These are phyloP conservation scores for Anadara kagoshimensis DNA, from an alignment of 1,140 invertebrate genomes.

Conservation along the genomic window DNA sequence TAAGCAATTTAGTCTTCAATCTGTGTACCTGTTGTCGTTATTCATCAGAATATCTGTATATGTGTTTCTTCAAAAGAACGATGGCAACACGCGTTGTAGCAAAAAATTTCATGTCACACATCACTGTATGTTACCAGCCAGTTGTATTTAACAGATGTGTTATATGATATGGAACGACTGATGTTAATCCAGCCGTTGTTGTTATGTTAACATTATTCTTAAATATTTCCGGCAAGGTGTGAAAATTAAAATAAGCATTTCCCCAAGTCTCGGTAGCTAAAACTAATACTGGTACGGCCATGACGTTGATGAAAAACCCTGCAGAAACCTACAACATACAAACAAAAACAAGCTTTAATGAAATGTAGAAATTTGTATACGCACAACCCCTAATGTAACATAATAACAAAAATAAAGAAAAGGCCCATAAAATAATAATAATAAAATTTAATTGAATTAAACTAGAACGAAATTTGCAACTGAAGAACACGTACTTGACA, in stretches of 20 bases:
- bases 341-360: neutral
- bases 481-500: neutral
- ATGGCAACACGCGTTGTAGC: no score
- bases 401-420: neutral
- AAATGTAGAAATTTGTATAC: neutral
- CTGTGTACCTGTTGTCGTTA: no score
- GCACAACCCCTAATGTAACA: neutral
- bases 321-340: constrained; percentile 27
- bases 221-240: constrained; percentile 30
- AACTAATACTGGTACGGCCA: constrained; percentile 71
- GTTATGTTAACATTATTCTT: neutral
- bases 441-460: neutral
- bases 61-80: no score
- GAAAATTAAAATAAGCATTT: constrained; percentile 50
- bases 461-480: neutral
- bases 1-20: no score
- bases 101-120: no score
- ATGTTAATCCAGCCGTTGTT: no score
- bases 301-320: constrained; percentile 40
- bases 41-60: no score
- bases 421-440: neutral
- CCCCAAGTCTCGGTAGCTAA: constrained; percentile 81
- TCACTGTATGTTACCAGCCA: no score
- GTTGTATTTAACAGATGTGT: no score
- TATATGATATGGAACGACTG: no score